Base-by-base conservation (phyloP, 1,140 invertebrate species). In the Bombus sylvicola region DNA sequence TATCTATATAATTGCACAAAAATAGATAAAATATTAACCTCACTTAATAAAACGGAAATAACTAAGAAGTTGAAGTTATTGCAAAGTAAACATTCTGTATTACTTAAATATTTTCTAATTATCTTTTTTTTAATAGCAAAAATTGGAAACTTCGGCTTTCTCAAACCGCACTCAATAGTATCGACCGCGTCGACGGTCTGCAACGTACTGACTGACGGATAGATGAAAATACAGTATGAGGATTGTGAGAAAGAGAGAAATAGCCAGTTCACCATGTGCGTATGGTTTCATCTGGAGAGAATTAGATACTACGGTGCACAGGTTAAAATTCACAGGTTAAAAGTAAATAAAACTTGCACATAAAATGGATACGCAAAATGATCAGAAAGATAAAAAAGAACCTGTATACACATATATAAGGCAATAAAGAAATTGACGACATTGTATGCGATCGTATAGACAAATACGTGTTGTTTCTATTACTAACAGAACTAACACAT, bases 131-230 rank as follows among this genome's bases (percentile, higher is more conserved):
- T 53, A 53, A 53, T 53, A 53, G 18, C 47, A 22, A 53, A 53
- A 53, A 53, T 53, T 53, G 5, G 18, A 53, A 53, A 53, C 47
- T 53, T 53, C 18, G 47, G 47, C 18, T 53, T 53, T 53, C 47
- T 22, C 6, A 53, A 53, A 53, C 47, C 18, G 18, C 47, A 53
- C 47, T 53, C 2, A 53, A 53, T 22, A 53, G 39, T 80, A 81
- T 64, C 83, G 76, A 81, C 74, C 86, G 81, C 81, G 78, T 78
- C 83, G 86, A 81, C 74, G 43, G 86, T 64, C 71, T 71, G 75
- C 85, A 69, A 87, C 74, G 85, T 84, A 91, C 90, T 90, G 59
- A n/a, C 28, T 62, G 85, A 85, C 87, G 80, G 75, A 78, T 78
- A 68, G 72, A 64, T 68, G 90, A 87, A 84, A 86, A 89, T 77